Base-by-base conservation (phyloP, 2,888 invertebrate species). In the Perithous albicinctus region DNA sequence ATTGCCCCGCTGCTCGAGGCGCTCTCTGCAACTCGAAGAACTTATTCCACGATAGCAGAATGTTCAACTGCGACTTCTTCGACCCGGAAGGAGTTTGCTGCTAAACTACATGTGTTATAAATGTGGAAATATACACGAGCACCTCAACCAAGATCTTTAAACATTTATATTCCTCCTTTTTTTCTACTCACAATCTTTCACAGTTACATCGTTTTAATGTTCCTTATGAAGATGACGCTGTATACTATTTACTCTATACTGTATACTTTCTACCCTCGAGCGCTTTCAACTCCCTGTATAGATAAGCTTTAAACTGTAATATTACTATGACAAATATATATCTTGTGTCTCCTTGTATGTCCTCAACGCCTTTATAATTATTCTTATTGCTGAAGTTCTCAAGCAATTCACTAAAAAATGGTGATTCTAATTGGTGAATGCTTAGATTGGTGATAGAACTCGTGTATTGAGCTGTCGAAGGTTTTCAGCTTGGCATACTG, bases 211-310 rank as follows among this genome's bases (percentile, higher is more conserved):
- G 48, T 59, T 61, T 67, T 41, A 18, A 73, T 46, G 66, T 38
- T 63, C 35, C 10, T 63, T 63, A 48, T 46, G 48, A 41, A 63
- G 35, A 63, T 46, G 61, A 38, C 48, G 38, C 61, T 46, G 35
- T 38, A 23, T 70, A 15, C 29, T 23, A 35, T 51, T n/a, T 69
- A 69, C 43, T 5, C 12, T 69, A 54, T 18, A 69, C 66, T 20
- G 12, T n/a, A 35, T 72, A 78, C 78, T 78, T 78, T 78, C 72
- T 78, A 72, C 56, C 78, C 72, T 73, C 78, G 72, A 72, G 72
- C 66, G 64, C 46, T 78, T 38, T 73, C 38, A 73, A 46, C 66
- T 73, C 73, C 10, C 73, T 35, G 64, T 41, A 61, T 64, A 59
- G 64, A 73, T 73, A 67, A 73, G 35, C 46, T 67, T 43, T 54